Percentiles rank a stretch among this genome's conserved stretches.
These are phyloP conservation scores for Euura saliciscinereae DNA, from an alignment of 1,140 invertebrate species.

Conservation along the genomic window DNA sequence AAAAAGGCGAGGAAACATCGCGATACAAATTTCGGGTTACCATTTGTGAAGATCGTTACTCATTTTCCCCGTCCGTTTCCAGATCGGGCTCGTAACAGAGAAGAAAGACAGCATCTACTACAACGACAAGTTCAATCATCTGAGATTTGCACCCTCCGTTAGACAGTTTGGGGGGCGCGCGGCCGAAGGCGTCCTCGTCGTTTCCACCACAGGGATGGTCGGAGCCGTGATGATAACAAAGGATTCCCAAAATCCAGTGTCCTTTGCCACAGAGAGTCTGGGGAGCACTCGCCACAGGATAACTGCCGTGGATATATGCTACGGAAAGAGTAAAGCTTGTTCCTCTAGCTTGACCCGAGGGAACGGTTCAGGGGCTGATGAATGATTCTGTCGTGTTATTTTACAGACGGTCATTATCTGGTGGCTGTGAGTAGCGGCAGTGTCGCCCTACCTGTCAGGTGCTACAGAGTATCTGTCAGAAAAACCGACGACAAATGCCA, in stretches of 20 bases:
- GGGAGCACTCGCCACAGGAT: slow-evolving; percentile 76
- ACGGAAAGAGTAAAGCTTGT: slow-evolving; percentile 69
- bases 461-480: slow-evolving; percentile 71
- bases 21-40: neutral
- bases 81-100: slow-evolving; percentile 65
- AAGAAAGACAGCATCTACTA: slow-evolving; percentile 84
- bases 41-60: neutral
- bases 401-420: slow-evolving; percentile 77
- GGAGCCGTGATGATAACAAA: slow-evolving; percentile 70
- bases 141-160: slow-evolving; percentile 79
- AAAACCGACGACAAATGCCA: slow-evolving; percentile 64
- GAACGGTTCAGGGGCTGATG: no score
- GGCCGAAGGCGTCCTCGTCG: slow-evolving; percentile 78
- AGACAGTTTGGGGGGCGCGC: slow-evolving; percentile 85
- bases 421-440: slow-evolving; percentile 76
- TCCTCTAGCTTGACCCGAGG: neutral
- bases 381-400: slow-evolving; percentile 6
- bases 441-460: slow-evolving; percentile 74
- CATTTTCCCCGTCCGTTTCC: slow-evolving; percentile 23
- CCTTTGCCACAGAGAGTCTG: slow-evolving; percentile 70
- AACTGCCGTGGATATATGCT: slow-evolving; percentile 75
- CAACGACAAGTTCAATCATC: slow-evolving; percentile 82
- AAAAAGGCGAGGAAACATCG: slow-evolving; percentile 64
- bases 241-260: slow-evolving; percentile 53
- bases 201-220: slow-evolving; percentile 86